Percentiles rank a stretch among this genome's conserved stretches.
These are phyloP conservation scores for Pollenia griseotomentosa DNA, from an alignment of 2,888 invertebrate genomes.

Conservation along the genomic window DNA sequence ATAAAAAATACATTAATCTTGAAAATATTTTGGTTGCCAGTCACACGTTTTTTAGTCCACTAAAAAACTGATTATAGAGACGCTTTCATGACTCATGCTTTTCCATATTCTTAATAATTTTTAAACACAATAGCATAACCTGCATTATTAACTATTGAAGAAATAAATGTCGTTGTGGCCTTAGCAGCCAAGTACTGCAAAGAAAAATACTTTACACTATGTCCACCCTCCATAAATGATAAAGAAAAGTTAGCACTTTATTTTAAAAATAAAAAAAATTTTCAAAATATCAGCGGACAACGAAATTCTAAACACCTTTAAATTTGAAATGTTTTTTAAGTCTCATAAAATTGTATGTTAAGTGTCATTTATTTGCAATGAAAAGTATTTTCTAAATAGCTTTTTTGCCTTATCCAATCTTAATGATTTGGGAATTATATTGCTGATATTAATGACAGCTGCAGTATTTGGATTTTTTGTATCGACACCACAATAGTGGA, in stretches of 20 bases:
- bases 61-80: not conserved
- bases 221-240: slow-evolving; percentile 62
- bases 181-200: slow-evolving; percentile 12
- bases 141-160: slow-evolving; percentile 29
- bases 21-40: slow-evolving; percentile 33
- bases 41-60: slow-evolving; percentile 13
- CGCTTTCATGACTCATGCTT: slow-evolving; percentile 7
- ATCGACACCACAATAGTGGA: too few relatives aligned
- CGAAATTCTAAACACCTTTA: not conserved
- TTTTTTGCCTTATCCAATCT: too few relatives aligned
- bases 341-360: too few relatives aligned
- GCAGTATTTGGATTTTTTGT: too few relatives aligned
- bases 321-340: too few relatives aligned
- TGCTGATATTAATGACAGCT: too few relatives aligned
- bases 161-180: slow-evolving; percentile 43
- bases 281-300: not conserved
- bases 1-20: slow-evolving; percentile 27
- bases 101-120: slow-evolving; percentile 48
- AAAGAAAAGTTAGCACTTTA: not conserved
- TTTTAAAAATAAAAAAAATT: not conserved
- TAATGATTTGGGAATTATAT: too few relatives aligned
- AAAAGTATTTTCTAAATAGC: too few relatives aligned
- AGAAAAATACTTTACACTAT: slow-evolving; percentile 6
- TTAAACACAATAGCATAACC: slow-evolving; percentile 32
- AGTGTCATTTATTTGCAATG: too few relatives aligned